Conservation (phyloP, 2,797 vertebrate species). For the Dermochelys coriacea region DNA sequence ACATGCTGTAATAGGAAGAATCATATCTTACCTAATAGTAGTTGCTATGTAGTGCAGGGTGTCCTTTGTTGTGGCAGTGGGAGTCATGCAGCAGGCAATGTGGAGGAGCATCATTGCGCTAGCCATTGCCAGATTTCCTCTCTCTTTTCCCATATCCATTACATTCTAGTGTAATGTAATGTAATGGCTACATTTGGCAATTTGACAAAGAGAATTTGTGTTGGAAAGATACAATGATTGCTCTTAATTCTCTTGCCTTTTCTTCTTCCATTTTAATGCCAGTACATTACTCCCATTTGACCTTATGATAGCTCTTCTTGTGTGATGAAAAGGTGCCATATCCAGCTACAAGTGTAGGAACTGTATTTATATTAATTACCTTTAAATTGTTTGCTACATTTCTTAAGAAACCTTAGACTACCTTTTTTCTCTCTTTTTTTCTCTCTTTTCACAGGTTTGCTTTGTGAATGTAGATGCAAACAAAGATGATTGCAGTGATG, state of each 20-base stretch:
- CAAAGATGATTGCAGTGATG: conserved; percentile 82
- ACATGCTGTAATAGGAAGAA: neutral
- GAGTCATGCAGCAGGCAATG: neutral
- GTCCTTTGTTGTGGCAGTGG: neutral
- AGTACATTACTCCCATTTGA: neutral
- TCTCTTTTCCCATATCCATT: neutral
- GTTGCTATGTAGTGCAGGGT: neutral
- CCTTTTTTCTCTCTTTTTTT: neutral
- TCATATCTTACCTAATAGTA: neutral
- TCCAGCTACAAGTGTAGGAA: neutral
- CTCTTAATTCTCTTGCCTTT: neutral
- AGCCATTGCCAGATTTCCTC: neutral
- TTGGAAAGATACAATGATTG: neutral
- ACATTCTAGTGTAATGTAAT: neutral
- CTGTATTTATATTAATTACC: neutral
- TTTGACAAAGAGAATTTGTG: neutral
- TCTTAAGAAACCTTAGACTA: neutral
- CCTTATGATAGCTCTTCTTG: neutral
- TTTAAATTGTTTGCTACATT: neutral
- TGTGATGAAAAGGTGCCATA: neutral
- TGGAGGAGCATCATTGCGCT: neutral
- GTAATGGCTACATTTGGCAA: neutral
- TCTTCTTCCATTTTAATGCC: neutral
- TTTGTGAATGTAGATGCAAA: conserved; percentile 93
- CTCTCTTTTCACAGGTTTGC: conserved; percentile 91